These are phyloP conservation scores for Smutsia temminckii DNA, from an alignment of 2,797 vertebrate genomes.

Conservation along the genomic window DNA sequence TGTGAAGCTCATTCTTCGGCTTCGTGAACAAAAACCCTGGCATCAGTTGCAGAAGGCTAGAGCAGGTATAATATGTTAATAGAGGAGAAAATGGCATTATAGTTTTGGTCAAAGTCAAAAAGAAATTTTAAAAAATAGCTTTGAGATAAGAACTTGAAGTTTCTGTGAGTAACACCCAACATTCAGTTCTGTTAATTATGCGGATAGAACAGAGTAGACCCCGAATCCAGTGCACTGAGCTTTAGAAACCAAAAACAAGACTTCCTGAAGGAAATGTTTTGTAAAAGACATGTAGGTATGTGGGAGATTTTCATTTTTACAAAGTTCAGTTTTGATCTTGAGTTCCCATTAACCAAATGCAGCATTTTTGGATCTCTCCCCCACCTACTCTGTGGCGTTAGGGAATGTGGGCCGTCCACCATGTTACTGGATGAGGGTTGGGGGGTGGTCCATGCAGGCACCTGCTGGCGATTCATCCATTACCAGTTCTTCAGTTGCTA, in stretches of 20 bases:
- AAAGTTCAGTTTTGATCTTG: not conserved
- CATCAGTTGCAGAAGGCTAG: not conserved
- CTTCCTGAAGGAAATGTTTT: not conserved
- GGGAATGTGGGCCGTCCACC: not conserved
- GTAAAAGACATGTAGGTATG: not conserved
- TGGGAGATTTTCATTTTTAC: not conserved
- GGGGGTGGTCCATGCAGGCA: too few relatives aligned
- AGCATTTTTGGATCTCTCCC: not conserved
- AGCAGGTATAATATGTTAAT: not conserved
- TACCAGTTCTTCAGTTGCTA: not conserved
- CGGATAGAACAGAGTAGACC: not conserved
- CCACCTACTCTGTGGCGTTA: not conserved
- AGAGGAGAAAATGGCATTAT: not conserved
- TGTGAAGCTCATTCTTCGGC: too few relatives aligned
- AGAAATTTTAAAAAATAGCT: not conserved
- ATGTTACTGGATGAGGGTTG: not conserved
- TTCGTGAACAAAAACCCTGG: too few relatives aligned
- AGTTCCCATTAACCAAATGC: not conserved
- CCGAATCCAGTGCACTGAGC: not conserved
- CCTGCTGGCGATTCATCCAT: not conserved
- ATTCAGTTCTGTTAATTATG: not conserved
- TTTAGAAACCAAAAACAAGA: not conserved
- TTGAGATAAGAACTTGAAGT: not conserved
- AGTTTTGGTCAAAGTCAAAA: not conserved
- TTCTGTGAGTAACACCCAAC: not conserved